Evolutionary conservation across 2,113 vertebrate species (phyloP).

Genomic region (Eurypyga helias): DNA sequence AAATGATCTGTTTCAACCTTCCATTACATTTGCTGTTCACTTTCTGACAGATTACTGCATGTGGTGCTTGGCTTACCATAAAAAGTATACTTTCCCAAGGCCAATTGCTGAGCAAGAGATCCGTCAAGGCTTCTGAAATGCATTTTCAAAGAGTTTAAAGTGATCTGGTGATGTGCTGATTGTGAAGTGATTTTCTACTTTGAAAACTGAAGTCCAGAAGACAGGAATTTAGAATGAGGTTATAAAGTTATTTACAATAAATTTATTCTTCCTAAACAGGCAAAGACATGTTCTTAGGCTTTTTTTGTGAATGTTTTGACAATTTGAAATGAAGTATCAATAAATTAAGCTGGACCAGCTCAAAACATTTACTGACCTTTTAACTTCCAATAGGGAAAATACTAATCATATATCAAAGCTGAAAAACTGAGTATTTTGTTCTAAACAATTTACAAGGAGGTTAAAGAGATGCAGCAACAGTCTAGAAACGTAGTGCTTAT

Average conservation of each 20-base stretch:
- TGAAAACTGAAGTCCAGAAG: neutral
- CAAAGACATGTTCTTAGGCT: neutral
- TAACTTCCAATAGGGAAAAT: neutral
- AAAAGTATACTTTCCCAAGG: slow-evolving; percentile 20
- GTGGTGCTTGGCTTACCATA: neutral
- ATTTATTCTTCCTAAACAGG: neutral
- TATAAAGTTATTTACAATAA: neutral
- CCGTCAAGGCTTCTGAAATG: slow-evolving; percentile 27
- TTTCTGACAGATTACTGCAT: slow-evolving; percentile 35
- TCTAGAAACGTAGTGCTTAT: neutral
- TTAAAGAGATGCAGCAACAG: neutral
- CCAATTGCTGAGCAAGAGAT: slow-evolving; percentile 17
- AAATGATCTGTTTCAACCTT: slow-evolving; percentile 47
- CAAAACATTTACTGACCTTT: neutral
- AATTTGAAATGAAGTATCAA: neutral
- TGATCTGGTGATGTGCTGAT: neutral
- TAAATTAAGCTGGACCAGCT: neutral
- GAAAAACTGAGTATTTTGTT: neutral
- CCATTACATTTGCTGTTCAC: neutral
- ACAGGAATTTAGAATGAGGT: neutral
- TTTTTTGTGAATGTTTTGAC: neutral
- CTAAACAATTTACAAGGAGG: neutral
- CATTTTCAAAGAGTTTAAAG: slow-evolving; percentile 33
- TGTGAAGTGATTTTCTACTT: slow-evolving; percentile 5
- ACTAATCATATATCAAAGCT: neutral